phyloP scores from a whole-genome alignment of 2,888 invertebrate genomes.

The Himalopsyche anomala region DNA sequence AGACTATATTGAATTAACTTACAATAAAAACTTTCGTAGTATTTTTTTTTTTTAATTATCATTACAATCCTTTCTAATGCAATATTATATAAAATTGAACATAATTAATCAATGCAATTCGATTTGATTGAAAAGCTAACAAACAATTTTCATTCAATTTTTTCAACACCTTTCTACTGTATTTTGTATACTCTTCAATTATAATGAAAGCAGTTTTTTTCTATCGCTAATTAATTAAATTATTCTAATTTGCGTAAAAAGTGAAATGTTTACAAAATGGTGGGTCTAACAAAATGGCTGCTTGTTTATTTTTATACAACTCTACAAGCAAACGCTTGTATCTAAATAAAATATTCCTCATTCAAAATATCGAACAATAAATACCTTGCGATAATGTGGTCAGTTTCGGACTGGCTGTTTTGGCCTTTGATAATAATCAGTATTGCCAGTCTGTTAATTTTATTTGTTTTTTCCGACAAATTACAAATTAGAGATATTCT shows the following conservation, averaged over 20 bases:
- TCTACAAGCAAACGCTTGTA: neutral
- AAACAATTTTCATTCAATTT: neutral
- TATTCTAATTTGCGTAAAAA: neutral
- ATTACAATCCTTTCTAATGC: too few species aligned
- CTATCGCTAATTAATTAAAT: neutral
- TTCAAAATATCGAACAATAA: neutral
- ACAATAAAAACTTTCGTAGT: too few species aligned
- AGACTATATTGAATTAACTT: too few species aligned
- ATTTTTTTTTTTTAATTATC: too few species aligned
- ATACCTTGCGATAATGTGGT: neutral
- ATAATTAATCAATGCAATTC: too few species aligned
- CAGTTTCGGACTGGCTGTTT: neutral
- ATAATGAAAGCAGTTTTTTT: slow-evolving; percentile 1
- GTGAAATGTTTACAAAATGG: slow-evolving; percentile 6
- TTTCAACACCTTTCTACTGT: neutral
- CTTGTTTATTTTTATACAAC: neutral
- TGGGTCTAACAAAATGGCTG: neutral
- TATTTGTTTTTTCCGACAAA: neutral
- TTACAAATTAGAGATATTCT: slow-evolving; percentile 8
- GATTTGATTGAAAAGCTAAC: too few species aligned
- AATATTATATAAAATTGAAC: too few species aligned
- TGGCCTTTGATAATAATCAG: neutral
- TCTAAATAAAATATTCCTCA: neutral
- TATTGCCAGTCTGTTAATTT: neutral
- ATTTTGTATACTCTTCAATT: neutral